Evolutionary conservation across 2,888 invertebrate genomes (phyloP).

Genomic region (Dryobotodes eremita): DNA sequence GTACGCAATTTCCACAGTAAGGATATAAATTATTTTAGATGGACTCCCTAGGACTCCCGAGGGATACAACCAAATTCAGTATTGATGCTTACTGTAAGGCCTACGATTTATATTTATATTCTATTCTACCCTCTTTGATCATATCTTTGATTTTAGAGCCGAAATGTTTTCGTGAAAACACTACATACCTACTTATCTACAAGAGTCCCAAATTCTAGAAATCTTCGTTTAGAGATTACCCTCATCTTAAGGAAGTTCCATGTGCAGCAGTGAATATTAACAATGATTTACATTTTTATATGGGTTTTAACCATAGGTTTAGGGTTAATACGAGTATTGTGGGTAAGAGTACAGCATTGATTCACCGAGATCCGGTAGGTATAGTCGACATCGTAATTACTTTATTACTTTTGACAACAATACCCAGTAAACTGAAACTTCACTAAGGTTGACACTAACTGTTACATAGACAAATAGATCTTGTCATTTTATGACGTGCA

Average conservation of each 20-base stretch:
- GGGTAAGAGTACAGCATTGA: not conserved
- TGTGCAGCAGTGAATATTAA: not conserved
- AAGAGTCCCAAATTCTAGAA: not conserved
- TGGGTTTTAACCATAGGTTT: not conserved
- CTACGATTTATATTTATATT: slow-evolving; percentile 49
- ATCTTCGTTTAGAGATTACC: not conserved
- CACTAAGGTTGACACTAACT: not conserved
- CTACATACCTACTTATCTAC: not conserved
- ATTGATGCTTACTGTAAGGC: slow-evolving; percentile 44
- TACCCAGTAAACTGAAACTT: not conserved
- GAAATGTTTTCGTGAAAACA: slow-evolving; percentile 23
- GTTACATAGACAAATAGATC: not conserved
- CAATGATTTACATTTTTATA: not conserved
- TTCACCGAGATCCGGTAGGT: not conserved
- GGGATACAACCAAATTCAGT: slow-evolving; percentile 34
- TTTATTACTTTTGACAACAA: not conserved
- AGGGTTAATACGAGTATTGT: not conserved
- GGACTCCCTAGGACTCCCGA: slow-evolving; percentile 21
- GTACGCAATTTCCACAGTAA: slow-evolving; percentile 19
- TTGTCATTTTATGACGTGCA: no score
- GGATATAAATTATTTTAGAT: slow-evolving; percentile 34
- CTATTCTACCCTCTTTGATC: slow-evolving; percentile 44
- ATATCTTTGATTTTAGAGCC: slow-evolving; percentile 33
- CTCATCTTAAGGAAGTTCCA: not conserved
- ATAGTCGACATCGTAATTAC: not conserved